Evolutionary conservation across 2,888 invertebrate genomes (phyloP).

Genomic region (Odontomyia ornata): DNA sequence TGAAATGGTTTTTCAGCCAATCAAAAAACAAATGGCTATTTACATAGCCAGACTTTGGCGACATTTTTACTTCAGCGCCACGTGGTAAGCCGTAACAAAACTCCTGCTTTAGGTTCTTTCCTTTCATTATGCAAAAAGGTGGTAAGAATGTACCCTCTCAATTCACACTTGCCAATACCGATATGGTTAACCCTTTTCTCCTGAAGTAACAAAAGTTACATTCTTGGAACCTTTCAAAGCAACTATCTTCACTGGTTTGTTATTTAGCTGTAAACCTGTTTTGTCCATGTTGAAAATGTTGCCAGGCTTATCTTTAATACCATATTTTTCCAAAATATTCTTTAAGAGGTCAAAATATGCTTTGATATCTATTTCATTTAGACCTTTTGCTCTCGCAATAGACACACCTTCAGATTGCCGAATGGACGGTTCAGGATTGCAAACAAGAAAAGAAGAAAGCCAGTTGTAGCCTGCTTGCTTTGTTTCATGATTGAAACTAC

Average conservation of each 20-base stretch:
- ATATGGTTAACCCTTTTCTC: slow-evolving; percentile 56
- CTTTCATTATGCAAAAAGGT: slow-evolving; percentile 54
- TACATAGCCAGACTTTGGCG: slow-evolving; percentile 55
- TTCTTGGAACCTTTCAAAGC: slow-evolving; percentile 53
- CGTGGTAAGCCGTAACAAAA: slow-evolving; percentile 51
- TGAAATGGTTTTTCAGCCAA: slow-evolving; percentile 54
- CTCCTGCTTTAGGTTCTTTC: slow-evolving; percentile 54
- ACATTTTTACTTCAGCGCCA: slow-evolving; percentile 53
- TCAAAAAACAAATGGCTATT: slow-evolving; percentile 52
- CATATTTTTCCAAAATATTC: slow-evolving; percentile 40
- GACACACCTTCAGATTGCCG: slow-evolving; percentile 18
- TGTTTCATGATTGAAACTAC: not conserved
- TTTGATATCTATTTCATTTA: slow-evolving; percentile 41
- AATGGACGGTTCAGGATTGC: not conserved
- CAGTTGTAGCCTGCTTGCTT: slow-evolving; percentile 1
- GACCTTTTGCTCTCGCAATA: not conserved
- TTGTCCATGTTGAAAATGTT: slow-evolving; percentile 53
- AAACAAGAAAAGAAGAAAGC: not conserved
- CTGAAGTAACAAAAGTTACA: slow-evolving; percentile 52
- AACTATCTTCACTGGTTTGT: slow-evolving; percentile 51
- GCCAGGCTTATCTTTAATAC: slow-evolving; percentile 51
- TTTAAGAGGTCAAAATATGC: slow-evolving; percentile 33
- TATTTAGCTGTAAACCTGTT: slow-evolving; percentile 51
- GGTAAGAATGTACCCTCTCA: slow-evolving; percentile 56
- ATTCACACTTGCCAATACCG: slow-evolving; percentile 58